Evolutionary conservation across 2,113 vertebrate species (phyloP).

Genomic region (Corynorhinus townsendii): DNA sequence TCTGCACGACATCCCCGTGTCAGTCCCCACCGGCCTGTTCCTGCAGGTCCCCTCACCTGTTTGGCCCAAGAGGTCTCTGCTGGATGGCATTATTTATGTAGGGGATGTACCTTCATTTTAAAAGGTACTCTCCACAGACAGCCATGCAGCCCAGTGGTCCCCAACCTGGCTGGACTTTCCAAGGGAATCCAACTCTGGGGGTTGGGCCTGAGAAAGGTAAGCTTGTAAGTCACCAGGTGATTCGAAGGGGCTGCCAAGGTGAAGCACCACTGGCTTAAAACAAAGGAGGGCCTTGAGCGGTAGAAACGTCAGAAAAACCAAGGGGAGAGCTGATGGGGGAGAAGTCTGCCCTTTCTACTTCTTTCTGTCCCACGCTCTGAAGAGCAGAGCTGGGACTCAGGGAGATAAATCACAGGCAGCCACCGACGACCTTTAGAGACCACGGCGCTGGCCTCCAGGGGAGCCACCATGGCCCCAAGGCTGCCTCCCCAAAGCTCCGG

Average conservation of each 20-base stretch:
- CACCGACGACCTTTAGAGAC: background rate
- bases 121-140: background rate
- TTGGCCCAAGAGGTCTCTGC: background rate
- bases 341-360: background rate
- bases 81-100: accelerated
- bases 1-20: accelerated
- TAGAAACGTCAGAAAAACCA: background rate
- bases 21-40: accelerated
- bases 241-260: accelerated
- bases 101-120: accelerated
- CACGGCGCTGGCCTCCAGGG: accelerated
- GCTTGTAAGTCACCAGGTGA: too few species aligned
- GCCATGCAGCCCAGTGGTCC: background rate
- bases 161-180: accelerated
- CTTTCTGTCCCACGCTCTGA: background rate
- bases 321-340: background rate
- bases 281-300: accelerated
- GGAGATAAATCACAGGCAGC: background rate
- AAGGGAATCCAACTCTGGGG: background rate
- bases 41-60: too few species aligned
- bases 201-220: accelerated
- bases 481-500: accelerated
- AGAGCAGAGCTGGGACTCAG: background rate
- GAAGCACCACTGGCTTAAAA: background rate
- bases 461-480: background rate